Evolutionary conservation across 2,888 invertebrate genomes (phyloP).

Genomic region (Lydus trimaculatus): DNA sequence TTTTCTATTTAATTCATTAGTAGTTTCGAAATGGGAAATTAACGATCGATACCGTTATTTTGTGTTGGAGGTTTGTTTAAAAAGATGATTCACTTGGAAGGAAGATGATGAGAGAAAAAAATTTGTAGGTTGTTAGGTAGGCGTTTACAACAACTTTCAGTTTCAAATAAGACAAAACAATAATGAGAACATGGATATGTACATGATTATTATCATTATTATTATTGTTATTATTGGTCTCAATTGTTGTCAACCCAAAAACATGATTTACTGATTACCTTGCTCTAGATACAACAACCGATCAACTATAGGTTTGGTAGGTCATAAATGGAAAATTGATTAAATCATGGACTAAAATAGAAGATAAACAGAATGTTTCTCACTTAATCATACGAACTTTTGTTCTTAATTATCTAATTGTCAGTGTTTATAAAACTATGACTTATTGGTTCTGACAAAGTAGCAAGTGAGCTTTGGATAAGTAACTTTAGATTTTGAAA

Average conservation of each 20-base stretch:
- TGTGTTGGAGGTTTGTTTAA: background rate
- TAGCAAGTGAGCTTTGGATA: too few species aligned
- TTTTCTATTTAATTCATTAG: background rate
- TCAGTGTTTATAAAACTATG: too few species aligned
- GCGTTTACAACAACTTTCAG: background rate
- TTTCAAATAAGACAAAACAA: background rate
- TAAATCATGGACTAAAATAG: background rate
- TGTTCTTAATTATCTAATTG: too few species aligned
- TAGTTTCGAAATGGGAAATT: background rate
- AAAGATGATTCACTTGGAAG: background rate
- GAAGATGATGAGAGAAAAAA: background rate
- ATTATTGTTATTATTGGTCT: background rate
- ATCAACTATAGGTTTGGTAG: background rate
- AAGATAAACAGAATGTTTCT: too few species aligned
- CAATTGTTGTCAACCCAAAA: background rate
- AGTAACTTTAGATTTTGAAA: too few species aligned
- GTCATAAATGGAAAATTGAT: background rate
- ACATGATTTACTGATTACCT: background rate
- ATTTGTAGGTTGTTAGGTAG: background rate
- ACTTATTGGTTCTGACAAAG: too few species aligned
- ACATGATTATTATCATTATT: background rate
- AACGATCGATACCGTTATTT: background rate
- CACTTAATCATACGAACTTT: too few species aligned
- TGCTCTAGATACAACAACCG: background rate
- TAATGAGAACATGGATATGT: background rate